phyloP scores from a whole-genome alignment of 2,888 invertebrate species.

The Hemicrepidius hirtus region DNA sequence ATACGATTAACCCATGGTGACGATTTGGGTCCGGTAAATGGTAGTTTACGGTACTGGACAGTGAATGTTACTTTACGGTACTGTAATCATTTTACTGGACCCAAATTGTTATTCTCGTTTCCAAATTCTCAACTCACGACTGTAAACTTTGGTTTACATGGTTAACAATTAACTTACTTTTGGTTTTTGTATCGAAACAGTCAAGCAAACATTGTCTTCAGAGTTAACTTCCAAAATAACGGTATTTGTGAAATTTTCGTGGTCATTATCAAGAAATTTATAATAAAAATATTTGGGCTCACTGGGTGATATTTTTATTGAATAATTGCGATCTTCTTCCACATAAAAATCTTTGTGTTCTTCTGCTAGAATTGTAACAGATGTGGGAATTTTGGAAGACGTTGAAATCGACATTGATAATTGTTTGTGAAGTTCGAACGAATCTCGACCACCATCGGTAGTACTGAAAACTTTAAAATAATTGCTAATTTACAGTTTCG shows the following conservation, averaged over 20 bases:
- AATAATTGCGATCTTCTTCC: conserved; percentile 68
- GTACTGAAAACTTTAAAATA: neutral
- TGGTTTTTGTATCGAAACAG: conserved; percentile 86
- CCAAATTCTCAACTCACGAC: too few species aligned
- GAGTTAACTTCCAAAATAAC: conserved; percentile 81
- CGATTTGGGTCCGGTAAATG: too few species aligned
- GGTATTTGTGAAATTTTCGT: conserved; percentile 61
- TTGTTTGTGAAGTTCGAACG: conserved; percentile 68
- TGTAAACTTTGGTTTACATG: too few species aligned
- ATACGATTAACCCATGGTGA: too few species aligned
- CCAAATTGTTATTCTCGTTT: too few species aligned
- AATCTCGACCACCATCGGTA: conserved; percentile 56
- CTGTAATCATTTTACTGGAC: too few species aligned
- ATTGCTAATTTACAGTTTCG: too few species aligned
- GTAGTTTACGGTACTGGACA: too few species aligned
- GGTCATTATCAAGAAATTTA: conserved; percentile 70
- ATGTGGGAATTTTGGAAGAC: conserved; percentile 74
- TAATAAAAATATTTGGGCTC: conserved; percentile 79
- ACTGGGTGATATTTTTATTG: conserved; percentile 61
- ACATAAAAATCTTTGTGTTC: conserved; percentile 76
- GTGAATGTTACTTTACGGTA: too few species aligned
- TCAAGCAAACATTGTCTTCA: conserved; percentile 81
- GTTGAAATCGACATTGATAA: conserved; percentile 78
- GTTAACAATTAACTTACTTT: conserved; percentile 73
- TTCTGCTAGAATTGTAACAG: conserved; percentile 75